Conservation (phyloP, 2,113 vertebrate genomes). For the Trematocara unimaculatum region DNA sequence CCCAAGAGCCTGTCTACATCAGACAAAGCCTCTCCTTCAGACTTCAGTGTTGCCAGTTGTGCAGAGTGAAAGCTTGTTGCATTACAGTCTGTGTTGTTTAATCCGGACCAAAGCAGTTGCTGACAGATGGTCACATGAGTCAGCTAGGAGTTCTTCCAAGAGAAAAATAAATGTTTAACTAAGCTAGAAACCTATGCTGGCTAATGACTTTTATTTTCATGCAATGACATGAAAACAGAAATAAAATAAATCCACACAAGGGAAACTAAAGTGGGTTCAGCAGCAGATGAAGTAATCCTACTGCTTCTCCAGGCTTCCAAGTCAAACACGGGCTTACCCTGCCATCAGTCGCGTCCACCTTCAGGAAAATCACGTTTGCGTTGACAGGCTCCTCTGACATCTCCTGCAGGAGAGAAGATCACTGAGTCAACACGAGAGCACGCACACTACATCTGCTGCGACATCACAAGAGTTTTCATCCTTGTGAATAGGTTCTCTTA, state of each 20-base stretch:
- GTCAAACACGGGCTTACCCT: conserved; percentile 61
- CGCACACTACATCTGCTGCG: not conserved
- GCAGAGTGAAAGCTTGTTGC: not conserved
- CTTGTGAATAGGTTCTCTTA: not conserved
- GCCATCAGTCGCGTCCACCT: conserved; percentile 89
- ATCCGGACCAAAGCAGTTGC: not conserved
- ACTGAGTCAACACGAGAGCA: not conserved
- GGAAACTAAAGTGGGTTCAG: not conserved
- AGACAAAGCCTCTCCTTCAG: not conserved
- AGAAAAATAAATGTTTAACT: not conserved
- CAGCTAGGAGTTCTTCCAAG: rapidly evolving
- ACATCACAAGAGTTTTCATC: not conserved
- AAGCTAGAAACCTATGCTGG: not conserved
- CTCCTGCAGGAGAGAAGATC: conserved; percentile 50
- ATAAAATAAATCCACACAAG: not conserved
- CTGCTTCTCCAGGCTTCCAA: not conserved
- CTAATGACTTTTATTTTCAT: not conserved
- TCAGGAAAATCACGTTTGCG: conserved; percentile 79
- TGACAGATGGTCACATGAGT: not conserved
- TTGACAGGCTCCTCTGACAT: conserved; percentile 51
- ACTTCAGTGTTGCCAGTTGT: not conserved
- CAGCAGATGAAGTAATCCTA: not conserved
- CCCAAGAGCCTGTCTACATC: not conserved
- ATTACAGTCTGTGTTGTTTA: not conserved
- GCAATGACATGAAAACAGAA: not conserved